These are phyloP conservation scores for Drosophila tsacasi DNA, from an alignment of 1,140 invertebrate genomes.

Conservation along the genomic window DNA sequence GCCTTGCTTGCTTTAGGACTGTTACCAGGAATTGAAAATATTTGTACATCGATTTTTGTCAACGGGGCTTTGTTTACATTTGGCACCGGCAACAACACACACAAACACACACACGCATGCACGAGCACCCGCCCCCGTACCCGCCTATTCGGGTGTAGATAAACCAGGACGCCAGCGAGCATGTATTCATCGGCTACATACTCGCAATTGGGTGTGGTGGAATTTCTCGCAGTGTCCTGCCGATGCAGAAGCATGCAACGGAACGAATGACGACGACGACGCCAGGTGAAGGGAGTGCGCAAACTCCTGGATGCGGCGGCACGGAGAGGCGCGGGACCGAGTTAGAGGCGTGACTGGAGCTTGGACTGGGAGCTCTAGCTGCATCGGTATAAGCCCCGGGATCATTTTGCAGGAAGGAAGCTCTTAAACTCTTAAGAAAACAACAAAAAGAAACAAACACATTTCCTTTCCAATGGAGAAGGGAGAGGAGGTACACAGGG, in stretches of 20 bases:
- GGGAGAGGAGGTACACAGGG: not conserved
- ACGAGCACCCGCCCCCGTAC: not conserved
- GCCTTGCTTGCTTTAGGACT: conserved; percentile 1
- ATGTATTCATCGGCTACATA: conserved; percentile 5
- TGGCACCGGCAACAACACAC: conserved; percentile 48
- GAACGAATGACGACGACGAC: conserved; percentile 14
- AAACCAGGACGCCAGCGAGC: conserved; percentile 7
- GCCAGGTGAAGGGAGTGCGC: conserved; percentile 25
- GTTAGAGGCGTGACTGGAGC: conserved; percentile 28
- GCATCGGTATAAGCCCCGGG: conserved; percentile 2
- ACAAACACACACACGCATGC: not conserved
- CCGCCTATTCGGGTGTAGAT: conserved; percentile 23
- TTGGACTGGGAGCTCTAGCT: not conserved
- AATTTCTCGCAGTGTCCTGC: conserved; percentile 23
- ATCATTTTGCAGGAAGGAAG: not conserved
- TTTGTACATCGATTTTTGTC: not conserved
- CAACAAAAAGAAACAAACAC: not conserved
- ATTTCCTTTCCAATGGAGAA: not conserved
- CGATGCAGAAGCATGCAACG: conserved; percentile 32
- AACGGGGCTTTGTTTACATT: conserved; percentile 56
- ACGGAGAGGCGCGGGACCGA: conserved; percentile 14
- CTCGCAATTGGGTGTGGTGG: conserved; percentile 37
- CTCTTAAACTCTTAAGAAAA: not conserved
- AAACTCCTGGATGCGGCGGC: conserved; percentile 16
- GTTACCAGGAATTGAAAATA: not conserved